Percentiles rank a stretch among this genome's conserved stretches.
Evolutionary conservation across 1,140 invertebrate species (phyloP).

Genomic region (Lasioglossum albipes): DNA sequence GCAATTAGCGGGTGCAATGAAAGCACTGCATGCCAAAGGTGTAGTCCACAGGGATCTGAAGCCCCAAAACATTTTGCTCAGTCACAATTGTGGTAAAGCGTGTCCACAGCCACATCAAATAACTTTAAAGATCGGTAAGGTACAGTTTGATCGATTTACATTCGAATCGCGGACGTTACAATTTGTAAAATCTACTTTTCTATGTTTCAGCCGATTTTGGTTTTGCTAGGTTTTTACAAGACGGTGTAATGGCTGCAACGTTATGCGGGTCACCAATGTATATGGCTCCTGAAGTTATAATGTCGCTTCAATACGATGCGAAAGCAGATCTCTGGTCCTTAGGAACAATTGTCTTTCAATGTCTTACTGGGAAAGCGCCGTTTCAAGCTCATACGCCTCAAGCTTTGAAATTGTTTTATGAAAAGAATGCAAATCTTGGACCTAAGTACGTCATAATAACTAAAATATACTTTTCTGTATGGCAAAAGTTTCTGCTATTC

Average conservation of each 20-base stretch:
- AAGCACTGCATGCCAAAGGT: conserved; percentile 96
- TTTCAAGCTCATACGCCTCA: conserved; percentile 99
- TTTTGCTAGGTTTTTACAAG: conserved; percentile 98
- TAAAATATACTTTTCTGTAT: neutral
- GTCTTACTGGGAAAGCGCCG: conserved; percentile 98
- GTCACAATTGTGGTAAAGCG: conserved; percentile 88
- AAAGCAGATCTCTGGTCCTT: conserved; percentile 99
- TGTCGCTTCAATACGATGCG: conserved; percentile 99
- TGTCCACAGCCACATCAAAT: conserved; percentile 95
- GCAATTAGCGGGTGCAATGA: conserved; percentile 98
- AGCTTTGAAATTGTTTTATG: conserved; percentile 97
- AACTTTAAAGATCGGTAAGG: conserved; percentile 94
- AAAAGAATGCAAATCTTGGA: conserved; percentile 96
- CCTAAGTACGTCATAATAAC: conserved; percentile 88
- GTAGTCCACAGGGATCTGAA: conserved; percentile 99
- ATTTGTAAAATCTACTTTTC: conserved; percentile 20
- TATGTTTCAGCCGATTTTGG: conserved; percentile 96
- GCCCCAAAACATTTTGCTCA: conserved; percentile 97
- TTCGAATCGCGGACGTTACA: neutral
- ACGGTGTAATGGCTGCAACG: conserved; percentile 99
- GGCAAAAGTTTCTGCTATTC: neutral
- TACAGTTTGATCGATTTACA: conserved; percentile 10
- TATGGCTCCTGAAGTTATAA: conserved; percentile 99
- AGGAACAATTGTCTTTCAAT: conserved; percentile 99
- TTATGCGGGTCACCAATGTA: conserved; percentile 99